Conservation (phyloP, 2,113 vertebrate genomes). For the Calcarius ornatus region DNA sequence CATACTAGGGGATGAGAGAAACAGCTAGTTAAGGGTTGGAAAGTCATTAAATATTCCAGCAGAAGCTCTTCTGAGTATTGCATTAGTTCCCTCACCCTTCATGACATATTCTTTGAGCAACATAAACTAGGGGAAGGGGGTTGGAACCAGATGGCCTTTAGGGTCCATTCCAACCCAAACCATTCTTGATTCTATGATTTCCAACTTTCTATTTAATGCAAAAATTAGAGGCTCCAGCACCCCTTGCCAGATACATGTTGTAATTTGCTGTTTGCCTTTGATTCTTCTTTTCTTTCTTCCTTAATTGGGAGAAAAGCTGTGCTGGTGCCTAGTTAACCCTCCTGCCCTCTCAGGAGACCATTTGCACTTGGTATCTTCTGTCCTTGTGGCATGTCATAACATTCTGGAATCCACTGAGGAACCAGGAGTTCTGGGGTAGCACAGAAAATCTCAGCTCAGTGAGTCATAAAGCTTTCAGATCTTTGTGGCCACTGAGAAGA, state of each 20-base stretch:
- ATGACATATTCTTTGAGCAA: neutral
- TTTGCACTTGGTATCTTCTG: neutral
- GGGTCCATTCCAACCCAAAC: neutral
- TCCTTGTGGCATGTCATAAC: neutral
- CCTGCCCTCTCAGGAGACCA: neutral
- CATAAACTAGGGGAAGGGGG: neutral
- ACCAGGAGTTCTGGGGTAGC: neutral
- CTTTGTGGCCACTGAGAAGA: neutral
- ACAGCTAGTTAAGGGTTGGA: neutral
- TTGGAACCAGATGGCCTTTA: neutral
- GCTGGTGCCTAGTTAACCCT: neutral
- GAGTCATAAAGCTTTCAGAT: constrained; percentile 9
- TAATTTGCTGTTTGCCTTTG: neutral
- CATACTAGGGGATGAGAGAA: neutral
- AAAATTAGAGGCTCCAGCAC: neutral
- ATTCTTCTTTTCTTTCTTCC: neutral
- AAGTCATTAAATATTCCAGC: neutral
- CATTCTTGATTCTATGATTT: neutral
- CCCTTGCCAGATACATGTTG: neutral
- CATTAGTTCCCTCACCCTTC: neutral
- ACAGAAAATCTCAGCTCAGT: neutral
- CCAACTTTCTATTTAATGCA: neutral
- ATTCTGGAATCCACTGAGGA: neutral
- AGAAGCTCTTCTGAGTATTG: neutral
- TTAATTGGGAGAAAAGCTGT: neutral